Percentiles rank a stretch among this genome's conserved stretches.
These are phyloP conservation scores for Tenthredo distinguenda DNA, from an alignment of 2,888 invertebrate genomes.

Conservation along the genomic window DNA sequence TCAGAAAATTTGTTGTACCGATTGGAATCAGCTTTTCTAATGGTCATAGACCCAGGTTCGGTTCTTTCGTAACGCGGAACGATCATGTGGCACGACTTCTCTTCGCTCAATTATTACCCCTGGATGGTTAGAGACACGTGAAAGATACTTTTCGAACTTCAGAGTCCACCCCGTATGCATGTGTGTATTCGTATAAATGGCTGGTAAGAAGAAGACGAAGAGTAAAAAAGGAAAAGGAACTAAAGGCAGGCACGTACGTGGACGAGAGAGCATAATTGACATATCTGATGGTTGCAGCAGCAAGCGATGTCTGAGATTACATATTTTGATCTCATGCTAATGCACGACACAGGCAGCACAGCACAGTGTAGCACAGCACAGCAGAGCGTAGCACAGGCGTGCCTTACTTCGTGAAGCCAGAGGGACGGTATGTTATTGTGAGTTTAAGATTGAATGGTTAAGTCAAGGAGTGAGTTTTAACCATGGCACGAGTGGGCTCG, in stretches of 20 bases:
- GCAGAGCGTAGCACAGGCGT: slow-evolving; percentile 12
- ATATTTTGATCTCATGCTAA: slow-evolving; percentile 55
- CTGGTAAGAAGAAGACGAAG: background rate
- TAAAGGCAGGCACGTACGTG: slow-evolving; percentile 1
- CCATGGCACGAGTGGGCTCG: slow-evolving; percentile 37
- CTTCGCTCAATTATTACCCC: background rate
- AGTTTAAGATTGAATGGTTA: slow-evolving; percentile 50
- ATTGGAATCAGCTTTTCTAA: too few relatives aligned
- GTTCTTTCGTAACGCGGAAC: background rate
- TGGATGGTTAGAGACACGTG: background rate
- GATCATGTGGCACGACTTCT: background rate
- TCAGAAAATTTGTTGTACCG: too few relatives aligned
- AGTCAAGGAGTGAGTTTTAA: slow-evolving; percentile 43
- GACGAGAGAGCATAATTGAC: slow-evolving; percentile 51
- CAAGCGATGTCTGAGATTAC: slow-evolving; percentile 55
- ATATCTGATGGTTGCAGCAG: slow-evolving; percentile 53
- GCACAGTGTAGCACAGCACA: background rate
- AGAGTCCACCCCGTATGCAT: slow-evolving; percentile 27
- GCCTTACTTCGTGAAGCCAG: slow-evolving; percentile 30
- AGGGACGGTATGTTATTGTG: slow-evolving; percentile 48
- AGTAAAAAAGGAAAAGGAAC: background rate
- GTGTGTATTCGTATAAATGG: slow-evolving; percentile 34
- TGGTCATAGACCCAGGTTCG: too few relatives aligned
- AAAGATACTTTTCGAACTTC: background rate
- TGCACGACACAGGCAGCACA: slow-evolving; percentile 30